Conservation (phyloP, 2,113 vertebrate genomes). For the Hyperopisus bebe region DNA sequence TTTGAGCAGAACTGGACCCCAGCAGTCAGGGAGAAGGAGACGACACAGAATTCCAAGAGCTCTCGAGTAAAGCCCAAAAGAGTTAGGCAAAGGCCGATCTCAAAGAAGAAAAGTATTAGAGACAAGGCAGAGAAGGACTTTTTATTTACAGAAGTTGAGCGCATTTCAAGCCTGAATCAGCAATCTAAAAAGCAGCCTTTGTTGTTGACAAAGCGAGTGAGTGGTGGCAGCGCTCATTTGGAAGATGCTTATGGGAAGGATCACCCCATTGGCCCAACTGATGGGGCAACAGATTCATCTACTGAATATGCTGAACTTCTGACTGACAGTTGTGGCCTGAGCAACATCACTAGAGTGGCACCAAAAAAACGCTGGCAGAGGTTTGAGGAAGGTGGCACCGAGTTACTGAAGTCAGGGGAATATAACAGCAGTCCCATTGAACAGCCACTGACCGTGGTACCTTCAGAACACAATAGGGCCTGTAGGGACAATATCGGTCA, state of each 20-base stretch:
- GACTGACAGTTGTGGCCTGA: conserved; percentile 30
- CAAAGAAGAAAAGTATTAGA: conserved; percentile 41
- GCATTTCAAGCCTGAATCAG: conserved; percentile 35
- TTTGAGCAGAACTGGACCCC: conserved; percentile 17
- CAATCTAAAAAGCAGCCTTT: conserved; percentile 49
- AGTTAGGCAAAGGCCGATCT: conserved; percentile 42
- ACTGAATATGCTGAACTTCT: conserved; percentile 34
- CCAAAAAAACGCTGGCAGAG: conserved; percentile 92
- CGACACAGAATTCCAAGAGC: conserved; percentile 25
- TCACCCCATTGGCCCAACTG: conserved; percentile 41
- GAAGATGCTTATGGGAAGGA: conserved; percentile 46
- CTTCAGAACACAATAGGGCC: conserved; percentile 40
- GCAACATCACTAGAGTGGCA: conserved; percentile 63
- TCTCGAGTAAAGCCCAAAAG: conserved; percentile 37
- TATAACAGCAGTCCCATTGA: not conserved
- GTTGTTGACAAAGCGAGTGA: conserved; percentile 41
- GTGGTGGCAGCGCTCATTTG: conserved; percentile 33
- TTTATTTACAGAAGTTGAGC: conserved; percentile 8
- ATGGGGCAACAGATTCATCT: not conserved
- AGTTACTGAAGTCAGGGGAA: conserved; percentile 18
- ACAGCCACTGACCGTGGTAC: conserved; percentile 3
- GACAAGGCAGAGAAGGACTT: conserved; percentile 31
- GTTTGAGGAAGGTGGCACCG: conserved; percentile 63
- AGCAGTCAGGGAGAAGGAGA: conserved; percentile 31
- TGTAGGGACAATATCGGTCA: conserved; percentile 21